Conservation (phyloP, 23 tunicate species). For the Trididemnum nubilum region DNA sequence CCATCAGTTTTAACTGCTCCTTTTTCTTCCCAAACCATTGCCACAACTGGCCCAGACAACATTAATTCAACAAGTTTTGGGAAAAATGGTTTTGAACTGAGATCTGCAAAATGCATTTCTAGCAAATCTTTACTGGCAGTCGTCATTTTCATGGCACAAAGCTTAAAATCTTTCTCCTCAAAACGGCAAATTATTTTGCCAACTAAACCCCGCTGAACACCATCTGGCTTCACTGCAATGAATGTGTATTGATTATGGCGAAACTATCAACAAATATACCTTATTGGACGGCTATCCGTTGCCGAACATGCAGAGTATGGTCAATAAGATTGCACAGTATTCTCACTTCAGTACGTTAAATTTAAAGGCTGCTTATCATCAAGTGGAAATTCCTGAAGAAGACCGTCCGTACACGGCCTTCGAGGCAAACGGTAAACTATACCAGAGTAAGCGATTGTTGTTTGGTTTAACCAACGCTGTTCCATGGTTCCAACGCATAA, state of each 20-base stretch:
- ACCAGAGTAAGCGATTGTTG: constrained; percentile 1
- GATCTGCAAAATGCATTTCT: too few species aligned
- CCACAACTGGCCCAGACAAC: too few species aligned
- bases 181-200: too few species aligned
- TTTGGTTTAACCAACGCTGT: neutral
- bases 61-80: too few species aligned
- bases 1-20: too few species aligned
- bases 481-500: neutral
- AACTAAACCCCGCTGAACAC: too few species aligned
- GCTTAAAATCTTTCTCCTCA: too few species aligned
- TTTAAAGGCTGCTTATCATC: constrained; percentile 31
- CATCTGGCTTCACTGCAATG: too few species aligned
- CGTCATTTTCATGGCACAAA: too few species aligned
- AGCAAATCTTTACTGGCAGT: too few species aligned
- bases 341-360: neutral
- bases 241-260: neutral
- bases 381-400: neutral
- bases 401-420: neutral
- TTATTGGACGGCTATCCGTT: constrained; percentile 23
- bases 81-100: too few species aligned
- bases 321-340: constrained; percentile 1
- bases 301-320: constrained; percentile 1
- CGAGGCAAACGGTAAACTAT: constrained; percentile 1
- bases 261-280: constrained; percentile 29
- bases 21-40: too few species aligned